Evolutionary conservation across 1,140 invertebrate species (phyloP).

Genomic region (Phymorhynchus buccinoides): DNA sequence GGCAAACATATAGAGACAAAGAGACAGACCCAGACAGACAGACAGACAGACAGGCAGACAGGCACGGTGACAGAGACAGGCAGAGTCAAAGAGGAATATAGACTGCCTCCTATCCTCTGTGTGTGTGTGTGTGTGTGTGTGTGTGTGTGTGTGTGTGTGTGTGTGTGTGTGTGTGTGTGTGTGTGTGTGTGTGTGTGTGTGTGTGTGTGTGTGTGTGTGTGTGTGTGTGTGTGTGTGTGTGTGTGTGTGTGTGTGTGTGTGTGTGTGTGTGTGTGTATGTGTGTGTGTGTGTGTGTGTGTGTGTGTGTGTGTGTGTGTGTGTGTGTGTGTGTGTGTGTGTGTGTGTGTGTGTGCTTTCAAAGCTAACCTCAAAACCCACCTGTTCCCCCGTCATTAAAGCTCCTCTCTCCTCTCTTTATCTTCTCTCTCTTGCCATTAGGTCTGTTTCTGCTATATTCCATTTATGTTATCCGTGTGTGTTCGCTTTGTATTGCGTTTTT

Average conservation of each 20-base stretch:
- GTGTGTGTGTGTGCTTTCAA: no score
- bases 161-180: conserved; percentile 10
- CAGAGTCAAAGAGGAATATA: no score
- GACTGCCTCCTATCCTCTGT: no score
- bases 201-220: background rate
- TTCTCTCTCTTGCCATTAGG: no score
- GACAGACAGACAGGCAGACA: no score
- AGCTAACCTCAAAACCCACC: no score
- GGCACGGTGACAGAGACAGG: no score
- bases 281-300: background rate
- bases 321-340: conserved; percentile 11
- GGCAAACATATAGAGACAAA: background rate
- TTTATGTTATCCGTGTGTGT: no score
- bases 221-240: conserved; percentile 3
- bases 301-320: background rate
- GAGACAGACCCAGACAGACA: background rate
- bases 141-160: background rate
- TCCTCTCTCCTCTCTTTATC: no score
- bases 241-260: background rate
- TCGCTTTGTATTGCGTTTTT: no score
- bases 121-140: background rate
- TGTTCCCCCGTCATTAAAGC: no score
- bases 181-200: conserved; percentile 1
- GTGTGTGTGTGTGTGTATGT: conserved; percentile 8
- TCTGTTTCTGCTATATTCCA: no score